Conservation (phyloP, 2,113 vertebrate genomes). For the Mormoops blainvillei region DNA sequence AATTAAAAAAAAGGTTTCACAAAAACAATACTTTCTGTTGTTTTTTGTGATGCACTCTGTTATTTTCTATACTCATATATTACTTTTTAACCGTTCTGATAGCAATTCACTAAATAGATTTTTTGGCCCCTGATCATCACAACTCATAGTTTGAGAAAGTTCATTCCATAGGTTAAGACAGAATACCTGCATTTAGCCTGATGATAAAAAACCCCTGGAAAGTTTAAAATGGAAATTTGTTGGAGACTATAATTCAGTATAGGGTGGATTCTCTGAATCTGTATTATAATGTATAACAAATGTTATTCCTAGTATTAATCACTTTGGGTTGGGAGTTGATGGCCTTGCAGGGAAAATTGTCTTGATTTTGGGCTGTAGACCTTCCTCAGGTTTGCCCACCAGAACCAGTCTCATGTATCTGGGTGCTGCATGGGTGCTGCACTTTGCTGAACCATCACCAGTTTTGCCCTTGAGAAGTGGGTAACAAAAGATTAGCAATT, state of each 20-base stretch:
- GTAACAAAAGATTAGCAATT: not conserved
- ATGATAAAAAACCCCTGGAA: not conserved
- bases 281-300: not conserved
- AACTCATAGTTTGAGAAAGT: not conserved
- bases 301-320: not conserved
- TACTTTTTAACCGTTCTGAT: not conserved
- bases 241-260: not conserved
- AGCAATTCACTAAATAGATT: not conserved
- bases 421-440: too few species aligned
- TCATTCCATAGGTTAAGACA: not conserved
- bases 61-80: not conserved
- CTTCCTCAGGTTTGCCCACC: not conserved
- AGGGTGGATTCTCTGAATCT: not conserved
- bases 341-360: not conserved
- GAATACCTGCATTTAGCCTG: not conserved
- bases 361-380: not conserved
- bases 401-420: rapidly evolving
- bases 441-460: not conserved
- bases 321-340: not conserved
- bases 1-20: not conserved
- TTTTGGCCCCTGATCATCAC: not conserved
- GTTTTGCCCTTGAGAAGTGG: not conserved
- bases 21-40: not conserved
- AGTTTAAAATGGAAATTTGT: conserved; percentile 19
- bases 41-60: not conserved